Evolutionary conservation across 2,888 invertebrate genomes (phyloP).

Genomic region (Polietes domitor): DNA sequence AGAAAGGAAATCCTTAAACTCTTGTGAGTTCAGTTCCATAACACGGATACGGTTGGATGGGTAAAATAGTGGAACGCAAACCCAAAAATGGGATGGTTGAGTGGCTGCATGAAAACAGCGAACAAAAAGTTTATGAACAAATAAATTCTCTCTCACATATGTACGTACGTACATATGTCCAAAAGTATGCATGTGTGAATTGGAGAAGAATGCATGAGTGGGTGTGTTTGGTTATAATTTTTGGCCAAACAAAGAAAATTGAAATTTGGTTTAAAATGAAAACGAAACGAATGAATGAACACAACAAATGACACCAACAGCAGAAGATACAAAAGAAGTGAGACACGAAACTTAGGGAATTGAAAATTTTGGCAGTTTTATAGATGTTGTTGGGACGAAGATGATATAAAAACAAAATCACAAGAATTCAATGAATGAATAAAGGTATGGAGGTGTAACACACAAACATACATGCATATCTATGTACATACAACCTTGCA

Average conservation of each 20-base stretch:
- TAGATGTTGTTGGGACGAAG: neutral
- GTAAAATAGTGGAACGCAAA: neutral
- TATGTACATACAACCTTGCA: neutral
- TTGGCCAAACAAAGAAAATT: constrained; percentile 47
- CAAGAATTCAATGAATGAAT: neutral
- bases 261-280: neutral
- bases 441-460: neutral
- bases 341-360: neutral
- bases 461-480: neutral
- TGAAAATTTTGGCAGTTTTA: neutral
- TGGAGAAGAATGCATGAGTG: neutral
- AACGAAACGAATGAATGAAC: neutral
- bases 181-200: neutral
- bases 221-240: neutral
- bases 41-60: neutral
- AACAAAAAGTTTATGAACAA: neutral
- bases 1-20: constrained; percentile 1
- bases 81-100: constrained; percentile 8
- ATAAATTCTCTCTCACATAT: neutral
- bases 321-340: neutral
- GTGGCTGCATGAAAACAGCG: neutral
- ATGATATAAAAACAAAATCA: neutral
- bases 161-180: neutral
- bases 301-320: neutral
- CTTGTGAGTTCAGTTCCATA: neutral